Conservation (phyloP, 2,888 invertebrate species). For the Troides oblongomaculatus region DNA sequence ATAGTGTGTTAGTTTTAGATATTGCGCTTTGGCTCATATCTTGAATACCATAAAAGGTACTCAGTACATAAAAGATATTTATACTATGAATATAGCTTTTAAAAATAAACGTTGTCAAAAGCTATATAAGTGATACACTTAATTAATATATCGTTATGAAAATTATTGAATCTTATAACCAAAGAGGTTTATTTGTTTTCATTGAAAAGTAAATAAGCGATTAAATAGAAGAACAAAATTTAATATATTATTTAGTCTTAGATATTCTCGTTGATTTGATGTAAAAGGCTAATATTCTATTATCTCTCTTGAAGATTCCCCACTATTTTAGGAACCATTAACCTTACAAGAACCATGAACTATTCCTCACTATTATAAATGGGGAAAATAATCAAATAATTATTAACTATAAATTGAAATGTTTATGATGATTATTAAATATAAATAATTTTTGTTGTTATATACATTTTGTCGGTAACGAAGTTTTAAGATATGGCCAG, state of each 20-base stretch:
- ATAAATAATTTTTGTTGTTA: neutral
- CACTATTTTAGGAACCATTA: too few relatives aligned
- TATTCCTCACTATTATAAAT: too few relatives aligned
- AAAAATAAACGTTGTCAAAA: neutral
- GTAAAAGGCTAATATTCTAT: too few relatives aligned
- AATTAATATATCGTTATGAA: neutral
- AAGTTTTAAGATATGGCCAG: slow-evolving; percentile 31
- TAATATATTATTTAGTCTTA: neutral
- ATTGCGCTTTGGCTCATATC: slow-evolving; percentile 22
- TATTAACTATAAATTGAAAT: too few relatives aligned
- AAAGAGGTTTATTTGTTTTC: neutral
- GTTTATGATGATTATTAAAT: neutral
- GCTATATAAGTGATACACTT: neutral
- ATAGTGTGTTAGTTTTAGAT: slow-evolving; percentile 42
- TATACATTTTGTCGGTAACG: neutral
- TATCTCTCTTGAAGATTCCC: too few relatives aligned
- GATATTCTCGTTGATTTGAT: too few relatives aligned
- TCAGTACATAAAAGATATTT: too few relatives aligned
- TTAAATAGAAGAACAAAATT: neutral
- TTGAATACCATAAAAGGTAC: slow-evolving; percentile 5
- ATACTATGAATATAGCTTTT: too few relatives aligned
- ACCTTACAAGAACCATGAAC: too few relatives aligned
- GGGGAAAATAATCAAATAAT: too few relatives aligned
- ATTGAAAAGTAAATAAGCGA: neutral
- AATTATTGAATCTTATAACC: neutral